Evolutionary conservation across 2,113 vertebrate genomes (phyloP).

Genomic region (Poecilia latipinna): DNA sequence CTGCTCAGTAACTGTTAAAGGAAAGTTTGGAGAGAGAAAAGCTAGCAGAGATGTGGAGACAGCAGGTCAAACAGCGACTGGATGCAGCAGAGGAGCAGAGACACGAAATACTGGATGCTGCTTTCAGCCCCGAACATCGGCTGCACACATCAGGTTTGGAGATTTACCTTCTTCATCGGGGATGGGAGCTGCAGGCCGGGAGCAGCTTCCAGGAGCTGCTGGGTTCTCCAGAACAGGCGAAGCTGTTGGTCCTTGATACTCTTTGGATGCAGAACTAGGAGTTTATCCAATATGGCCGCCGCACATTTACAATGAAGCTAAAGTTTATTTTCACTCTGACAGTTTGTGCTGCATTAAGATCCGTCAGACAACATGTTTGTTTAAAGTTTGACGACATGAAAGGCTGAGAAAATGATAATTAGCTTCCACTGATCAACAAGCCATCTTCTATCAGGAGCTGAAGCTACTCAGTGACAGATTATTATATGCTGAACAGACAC

Average conservation of each 20-base stretch:
- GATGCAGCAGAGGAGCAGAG: background rate
- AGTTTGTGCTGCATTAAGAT: background rate
- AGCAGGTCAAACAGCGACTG: background rate
- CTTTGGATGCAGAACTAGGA: too few species aligned
- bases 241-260: too few species aligned
- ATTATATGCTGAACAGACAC: too few species aligned
- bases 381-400: background rate
- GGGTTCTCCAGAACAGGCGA: too few species aligned
- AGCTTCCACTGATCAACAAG: too few species aligned
- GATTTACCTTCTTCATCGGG: background rate
- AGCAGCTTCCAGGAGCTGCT: too few species aligned
- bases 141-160: background rate
- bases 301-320: background rate
- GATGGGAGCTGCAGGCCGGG: too few species aligned
- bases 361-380: background rate
- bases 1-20: background rate
- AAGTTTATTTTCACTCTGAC: background rate
- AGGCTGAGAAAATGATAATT: background rate
- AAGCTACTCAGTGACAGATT: too few species aligned
- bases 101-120: background rate
- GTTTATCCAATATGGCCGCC: background rate
- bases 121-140: background rate
- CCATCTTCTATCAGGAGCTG: too few species aligned
- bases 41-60: background rate
- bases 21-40: background rate